Base-by-base conservation (phyloP, 2,888 invertebrate species). In the Pollenia amentaria region DNA sequence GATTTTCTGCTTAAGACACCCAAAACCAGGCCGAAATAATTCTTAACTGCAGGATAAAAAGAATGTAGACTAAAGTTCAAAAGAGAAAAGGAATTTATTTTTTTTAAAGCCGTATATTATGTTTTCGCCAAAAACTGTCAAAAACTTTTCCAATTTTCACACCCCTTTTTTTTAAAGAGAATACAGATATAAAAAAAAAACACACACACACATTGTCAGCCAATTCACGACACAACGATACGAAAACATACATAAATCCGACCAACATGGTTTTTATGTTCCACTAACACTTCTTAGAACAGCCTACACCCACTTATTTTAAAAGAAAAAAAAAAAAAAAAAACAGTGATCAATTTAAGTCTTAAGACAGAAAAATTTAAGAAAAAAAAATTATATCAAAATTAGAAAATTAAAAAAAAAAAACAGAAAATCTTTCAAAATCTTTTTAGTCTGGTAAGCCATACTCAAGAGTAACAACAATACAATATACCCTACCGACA, bases 121-220 rank as follows among this genome's bases (percentile, higher is more conserved):
- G 72, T 83, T 80, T 83, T 80, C 76, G 83, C 80, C 84, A 87
- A 80, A 80, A 87, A 69, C 84, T 87, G 87, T 83, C 87, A 80
- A 84, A 84, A 87, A 84, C 80, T 87, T 80, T 77, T 75, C 21
- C 78, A 83, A 79, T 67, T 83, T 82, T 78, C 40, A 67, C 76
- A 76, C 76, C 62, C 79, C 60, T 57, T 69, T 44, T 16, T 53
- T 69, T 29, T 18, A 75, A n/a, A 51, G 12, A 51, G n/a, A 44
- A 64, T 57, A 75, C 69, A 73, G 64, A 55, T 78, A 44, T 57
- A 70, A 73, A 73, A 69, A 55, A 81, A 46, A 46, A 51, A 65
- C 42, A 40, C 9, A 64, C n/a, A 51, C 12, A 51, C 51, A 65
- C 21, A 6, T 29, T 29, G 3, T 65, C 46, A 46, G 44, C 48